phyloP scores from a whole-genome alignment of 2,797 vertebrate genomes.

The Cryptoprocta ferox region DNA sequence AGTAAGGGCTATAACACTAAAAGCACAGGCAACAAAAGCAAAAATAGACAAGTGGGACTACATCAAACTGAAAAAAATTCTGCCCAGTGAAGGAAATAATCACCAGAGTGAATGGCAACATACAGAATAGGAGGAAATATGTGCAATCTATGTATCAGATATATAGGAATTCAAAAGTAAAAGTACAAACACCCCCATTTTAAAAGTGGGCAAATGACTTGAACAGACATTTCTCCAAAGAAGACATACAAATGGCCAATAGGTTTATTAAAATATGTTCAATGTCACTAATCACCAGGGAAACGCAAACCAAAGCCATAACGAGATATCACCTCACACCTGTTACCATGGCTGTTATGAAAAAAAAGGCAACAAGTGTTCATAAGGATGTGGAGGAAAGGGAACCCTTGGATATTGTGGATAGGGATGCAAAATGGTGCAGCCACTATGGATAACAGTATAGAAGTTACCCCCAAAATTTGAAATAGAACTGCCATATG shows the following conservation, averaged over 20 bases:
- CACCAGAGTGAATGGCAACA: background rate
- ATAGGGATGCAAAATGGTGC: background rate
- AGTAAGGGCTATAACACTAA: background rate
- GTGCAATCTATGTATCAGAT: background rate
- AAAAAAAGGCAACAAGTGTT: background rate
- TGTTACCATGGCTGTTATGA: background rate
- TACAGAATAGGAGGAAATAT: background rate
- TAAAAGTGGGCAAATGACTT: background rate
- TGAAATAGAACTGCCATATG: background rate
- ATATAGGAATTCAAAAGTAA: background rate
- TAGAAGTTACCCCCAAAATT: accelerated
- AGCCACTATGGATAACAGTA: background rate
- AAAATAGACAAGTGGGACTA: background rate
- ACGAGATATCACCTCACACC: background rate
- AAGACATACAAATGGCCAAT: background rate
- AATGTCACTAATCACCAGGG: background rate
- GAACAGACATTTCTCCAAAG: background rate
- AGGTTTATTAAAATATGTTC: background rate
- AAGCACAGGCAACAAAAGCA: background rate
- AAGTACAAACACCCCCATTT: background rate
- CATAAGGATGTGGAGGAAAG: background rate
- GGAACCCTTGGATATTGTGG: background rate
- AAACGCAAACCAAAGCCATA: background rate
- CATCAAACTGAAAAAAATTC: background rate
- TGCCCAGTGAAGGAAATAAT: background rate